A percentile compares a stretch with the other conserved stretches of the same genome.
phyloP scores from a whole-genome alignment of 2,888 invertebrate species.

The Tethea ocularis region DNA sequence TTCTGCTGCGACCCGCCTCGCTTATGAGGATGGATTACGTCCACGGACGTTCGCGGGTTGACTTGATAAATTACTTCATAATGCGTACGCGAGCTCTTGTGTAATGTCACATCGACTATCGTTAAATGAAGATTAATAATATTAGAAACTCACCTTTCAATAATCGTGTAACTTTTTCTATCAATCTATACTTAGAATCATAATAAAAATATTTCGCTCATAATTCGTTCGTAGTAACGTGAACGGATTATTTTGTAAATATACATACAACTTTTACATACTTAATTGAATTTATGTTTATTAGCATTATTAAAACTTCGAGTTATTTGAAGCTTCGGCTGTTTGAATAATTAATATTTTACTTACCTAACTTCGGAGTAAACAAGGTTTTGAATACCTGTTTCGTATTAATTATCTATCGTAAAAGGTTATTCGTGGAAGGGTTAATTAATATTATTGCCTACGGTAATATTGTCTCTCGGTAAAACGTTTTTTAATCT shows the following conservation, averaged over 20 bases:
- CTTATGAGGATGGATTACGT: constrained; percentile 60
- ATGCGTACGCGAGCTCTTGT: constrained; percentile 31
- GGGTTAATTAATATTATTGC: background rate
- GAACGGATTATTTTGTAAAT: background rate
- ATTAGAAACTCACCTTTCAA: constrained; percentile 23
- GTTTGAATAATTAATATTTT: constrained; percentile 10
- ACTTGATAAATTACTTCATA: constrained; percentile 52
- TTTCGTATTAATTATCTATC: background rate
- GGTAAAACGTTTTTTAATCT: no score
- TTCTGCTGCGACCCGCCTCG: constrained; percentile 34
- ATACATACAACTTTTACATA: background rate
- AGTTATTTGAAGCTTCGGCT: constrained; percentile 19
- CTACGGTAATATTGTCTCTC: background rate
- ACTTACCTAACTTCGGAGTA: constrained; percentile 8
- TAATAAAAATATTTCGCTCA: constrained; percentile 1
- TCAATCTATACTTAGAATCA: background rate
- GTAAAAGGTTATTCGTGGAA: background rate
- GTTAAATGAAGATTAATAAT: constrained; percentile 41
- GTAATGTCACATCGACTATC: constrained; percentile 22
- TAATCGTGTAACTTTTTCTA: constrained; percentile 1
- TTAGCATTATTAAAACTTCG: background rate
- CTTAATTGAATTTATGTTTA: background rate
- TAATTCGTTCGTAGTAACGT: background rate
- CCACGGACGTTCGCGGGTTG: constrained; percentile 35
- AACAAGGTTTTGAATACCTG: constrained; percentile 10